A percentile compares a stretch with the other conserved stretches of the same genome.
phyloP scores from a whole-genome alignment of 1,140 invertebrate genomes.

The Drosophila willistoni region DNA sequence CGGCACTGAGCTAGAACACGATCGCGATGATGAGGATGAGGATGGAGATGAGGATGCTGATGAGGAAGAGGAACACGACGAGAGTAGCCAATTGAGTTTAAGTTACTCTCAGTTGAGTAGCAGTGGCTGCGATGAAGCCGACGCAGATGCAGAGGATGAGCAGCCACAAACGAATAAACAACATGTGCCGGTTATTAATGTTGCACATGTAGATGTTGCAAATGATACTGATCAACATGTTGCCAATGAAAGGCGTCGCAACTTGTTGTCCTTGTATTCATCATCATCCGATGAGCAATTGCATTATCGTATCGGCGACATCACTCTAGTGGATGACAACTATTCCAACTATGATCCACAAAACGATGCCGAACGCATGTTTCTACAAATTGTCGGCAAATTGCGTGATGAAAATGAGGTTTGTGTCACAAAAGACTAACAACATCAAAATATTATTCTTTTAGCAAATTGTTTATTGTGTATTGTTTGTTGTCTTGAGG shows the following conservation, averaged over 20 bases:
- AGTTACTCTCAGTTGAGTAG: conserved; percentile 79
- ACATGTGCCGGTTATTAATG: neutral
- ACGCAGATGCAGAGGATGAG: conserved; percentile 45
- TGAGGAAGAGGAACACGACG: conserved; percentile 65
- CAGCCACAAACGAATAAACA: conserved; percentile 25
- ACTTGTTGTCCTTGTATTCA: conserved; percentile 69
- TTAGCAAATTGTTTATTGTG: neutral
- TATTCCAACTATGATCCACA: conserved; percentile 80
- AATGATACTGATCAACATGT: conserved; percentile 44
- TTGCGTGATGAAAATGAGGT: conserved; percentile 83
- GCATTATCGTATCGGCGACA: conserved; percentile 74
- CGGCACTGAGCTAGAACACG: conserved; percentile 77
- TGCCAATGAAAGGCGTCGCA: conserved; percentile 51
- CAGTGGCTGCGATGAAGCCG: conserved; percentile 65
- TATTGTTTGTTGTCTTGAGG: no score
- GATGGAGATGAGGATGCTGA: conserved; percentile 40
- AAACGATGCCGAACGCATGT: conserved; percentile 82
- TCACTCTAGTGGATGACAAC: conserved; percentile 80
- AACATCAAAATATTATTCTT: conserved; percentile 7
- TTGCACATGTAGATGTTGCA: neutral
- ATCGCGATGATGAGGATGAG: conserved; percentile 59
- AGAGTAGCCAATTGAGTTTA: conserved; percentile 69
- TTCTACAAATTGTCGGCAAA: conserved; percentile 81
- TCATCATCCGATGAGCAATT: conserved; percentile 74
- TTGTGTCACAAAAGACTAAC: conserved; percentile 55